These are phyloP conservation scores for Coilia nasus DNA, from an alignment of 2,797 vertebrate species.

Conservation along the genomic window DNA sequence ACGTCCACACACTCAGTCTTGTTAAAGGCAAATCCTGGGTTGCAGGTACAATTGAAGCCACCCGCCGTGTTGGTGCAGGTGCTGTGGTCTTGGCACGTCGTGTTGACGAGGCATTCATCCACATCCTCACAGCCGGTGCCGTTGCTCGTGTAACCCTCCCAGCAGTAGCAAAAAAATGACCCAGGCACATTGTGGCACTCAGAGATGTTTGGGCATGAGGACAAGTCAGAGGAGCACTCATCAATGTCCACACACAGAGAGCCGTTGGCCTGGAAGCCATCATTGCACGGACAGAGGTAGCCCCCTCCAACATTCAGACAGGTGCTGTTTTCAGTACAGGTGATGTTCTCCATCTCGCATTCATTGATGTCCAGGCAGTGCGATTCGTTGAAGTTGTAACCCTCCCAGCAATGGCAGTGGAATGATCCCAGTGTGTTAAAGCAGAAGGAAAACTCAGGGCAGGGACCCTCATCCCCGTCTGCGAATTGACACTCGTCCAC, in stretches of 20 bases:
- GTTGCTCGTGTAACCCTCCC: slow-evolving; percentile 72
- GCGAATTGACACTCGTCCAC: slow-evolving; percentile 72
- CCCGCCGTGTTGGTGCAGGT: slow-evolving; percentile 74
- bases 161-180: slow-evolving; percentile 73
- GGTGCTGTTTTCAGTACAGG: slow-evolving; percentile 70
- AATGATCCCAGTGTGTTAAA: slow-evolving; percentile 78
- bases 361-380: slow-evolving; percentile 77
- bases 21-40: slow-evolving; percentile 67
- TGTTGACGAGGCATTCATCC: slow-evolving; percentile 73
- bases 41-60: slow-evolving; percentile 71
- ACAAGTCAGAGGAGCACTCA: slow-evolving; percentile 60
- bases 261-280: slow-evolving; percentile 69
- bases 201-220: slow-evolving; percentile 71
- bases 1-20: slow-evolving; percentile 70
- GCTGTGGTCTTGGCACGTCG: slow-evolving; percentile 72
- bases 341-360: slow-evolving; percentile 68
- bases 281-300: slow-evolving; percentile 73
- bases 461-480: slow-evolving; percentile 41
- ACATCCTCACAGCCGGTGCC: slow-evolving; percentile 70
- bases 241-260: slow-evolving; percentile 69
- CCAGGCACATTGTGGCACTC: slow-evolving; percentile 74
- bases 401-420: slow-evolving; percentile 74
- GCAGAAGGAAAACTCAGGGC: slow-evolving; percentile 72
- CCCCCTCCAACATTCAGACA: slow-evolving; percentile 74
- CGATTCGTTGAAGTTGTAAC: slow-evolving; percentile 72